Evolutionary conservation across 2,888 invertebrate species (phyloP).

Genomic region (Xanthia togata): DNA sequence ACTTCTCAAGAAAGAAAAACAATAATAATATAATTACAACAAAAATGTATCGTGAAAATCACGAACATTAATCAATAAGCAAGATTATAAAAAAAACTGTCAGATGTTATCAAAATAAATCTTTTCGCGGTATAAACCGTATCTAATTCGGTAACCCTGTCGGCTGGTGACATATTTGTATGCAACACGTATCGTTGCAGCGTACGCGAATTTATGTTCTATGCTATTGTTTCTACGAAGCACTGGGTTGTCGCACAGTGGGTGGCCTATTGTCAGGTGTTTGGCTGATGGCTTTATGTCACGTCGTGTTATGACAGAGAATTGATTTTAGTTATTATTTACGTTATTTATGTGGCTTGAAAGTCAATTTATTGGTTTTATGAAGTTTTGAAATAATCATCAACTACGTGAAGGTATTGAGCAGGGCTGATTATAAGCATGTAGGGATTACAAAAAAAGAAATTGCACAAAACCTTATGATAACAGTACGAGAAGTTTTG

Average conservation of each 20-base stretch:
- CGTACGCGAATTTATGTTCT: conserved; percentile 79
- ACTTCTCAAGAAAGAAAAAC: background rate
- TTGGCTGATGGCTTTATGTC: conserved; percentile 64
- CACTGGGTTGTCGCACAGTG: conserved; percentile 70
- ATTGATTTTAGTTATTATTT: conserved; percentile 49
- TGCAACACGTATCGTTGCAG: conserved; percentile 72
- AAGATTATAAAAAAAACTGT: conserved; percentile 1
- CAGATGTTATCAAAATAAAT: conserved; percentile 51
- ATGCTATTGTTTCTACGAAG: conserved; percentile 81
- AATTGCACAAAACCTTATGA: background rate
- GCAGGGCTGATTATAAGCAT: no score
- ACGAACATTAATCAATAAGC: conserved; percentile 18
- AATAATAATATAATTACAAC: no score
- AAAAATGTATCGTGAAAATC: background rate
- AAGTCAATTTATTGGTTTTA: conserved; percentile 26
- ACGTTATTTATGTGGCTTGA: conserved; percentile 1
- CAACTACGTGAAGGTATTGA: background rate
- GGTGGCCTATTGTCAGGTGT: conserved; percentile 79
- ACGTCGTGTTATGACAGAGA: conserved; percentile 47
- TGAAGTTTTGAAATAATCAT: background rate
- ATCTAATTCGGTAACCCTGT: conserved; percentile 63
- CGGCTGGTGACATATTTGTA: conserved; percentile 73
- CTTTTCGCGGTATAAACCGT: conserved; percentile 38
- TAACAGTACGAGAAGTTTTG: background rate
- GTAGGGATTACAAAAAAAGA: no score